Conservation (phyloP, 92 coral and sea anemone genomes). For the Phenganax marumi region DNA sequence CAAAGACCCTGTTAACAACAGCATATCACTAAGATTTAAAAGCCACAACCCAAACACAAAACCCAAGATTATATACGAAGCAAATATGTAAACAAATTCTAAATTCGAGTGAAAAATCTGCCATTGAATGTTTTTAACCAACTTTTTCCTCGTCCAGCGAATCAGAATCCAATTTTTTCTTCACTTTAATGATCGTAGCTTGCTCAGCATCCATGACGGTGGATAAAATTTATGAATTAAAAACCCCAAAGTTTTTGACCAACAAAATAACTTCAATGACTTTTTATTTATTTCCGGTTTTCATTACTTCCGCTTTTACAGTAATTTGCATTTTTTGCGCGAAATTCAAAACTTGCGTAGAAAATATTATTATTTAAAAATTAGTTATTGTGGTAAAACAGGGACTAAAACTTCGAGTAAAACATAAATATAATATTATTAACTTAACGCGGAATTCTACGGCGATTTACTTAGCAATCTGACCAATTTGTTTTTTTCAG, state of each 20-base stretch:
- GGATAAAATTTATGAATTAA: neutral
- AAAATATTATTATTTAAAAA: neutral
- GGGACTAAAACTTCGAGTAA: no score
- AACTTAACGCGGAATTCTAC: no score
- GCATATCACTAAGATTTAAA: neutral
- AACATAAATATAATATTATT: no score
- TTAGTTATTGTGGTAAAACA: no score
- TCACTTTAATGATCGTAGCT: conserved; percentile 63
- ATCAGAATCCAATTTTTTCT: conserved; percentile 66
- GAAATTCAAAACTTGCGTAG: neutral
- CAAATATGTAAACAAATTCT: neutral
- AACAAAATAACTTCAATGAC: neutral
- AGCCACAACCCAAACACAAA: neutral
- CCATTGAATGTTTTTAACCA: neutral
- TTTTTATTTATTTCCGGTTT: neutral
- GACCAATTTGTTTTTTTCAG: no score
- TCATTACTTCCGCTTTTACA: conserved; percentile 25
- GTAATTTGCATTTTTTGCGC: neutral
- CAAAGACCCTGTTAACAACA: neutral
- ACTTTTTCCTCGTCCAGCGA: conserved; percentile 82
- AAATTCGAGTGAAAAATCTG: neutral
- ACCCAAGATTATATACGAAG: neutral
- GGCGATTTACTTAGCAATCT: no score
- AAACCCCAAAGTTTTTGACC: neutral
- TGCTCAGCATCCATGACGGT: conserved; percentile 8